Evolutionary conservation across 2,113 vertebrate species (phyloP).

Genomic region (Gymnarchus niloticus): DNA sequence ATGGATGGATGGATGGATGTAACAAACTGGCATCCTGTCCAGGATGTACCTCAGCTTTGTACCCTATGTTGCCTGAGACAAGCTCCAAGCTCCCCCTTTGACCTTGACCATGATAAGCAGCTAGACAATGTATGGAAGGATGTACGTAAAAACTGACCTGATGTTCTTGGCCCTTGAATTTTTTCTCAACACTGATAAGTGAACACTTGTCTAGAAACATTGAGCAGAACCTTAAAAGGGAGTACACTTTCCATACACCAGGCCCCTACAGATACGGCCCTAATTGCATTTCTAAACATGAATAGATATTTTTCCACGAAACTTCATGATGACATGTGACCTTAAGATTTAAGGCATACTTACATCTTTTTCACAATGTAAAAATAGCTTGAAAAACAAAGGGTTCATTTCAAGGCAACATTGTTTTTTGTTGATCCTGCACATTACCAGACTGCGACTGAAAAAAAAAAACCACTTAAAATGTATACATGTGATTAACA

Average conservation of each 20-base stretch:
- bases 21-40: too few species aligned
- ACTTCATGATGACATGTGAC: background rate
- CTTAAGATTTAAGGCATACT: background rate
- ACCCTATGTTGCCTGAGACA: too few species aligned
- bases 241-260: background rate
- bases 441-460: background rate
- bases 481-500: too few species aligned
- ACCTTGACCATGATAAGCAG: too few species aligned
- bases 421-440: background rate
- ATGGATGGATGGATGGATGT: too few species aligned
- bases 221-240: background rate
- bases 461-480: too few species aligned
- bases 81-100: too few species aligned
- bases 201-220: background rate
- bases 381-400: background rate
- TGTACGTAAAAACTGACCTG: background rate
- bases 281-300: background rate
- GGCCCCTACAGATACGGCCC: background rate
- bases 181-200: background rate
- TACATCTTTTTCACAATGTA: conserved; percentile 6
- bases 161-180: background rate
- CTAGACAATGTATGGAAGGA: too few species aligned
- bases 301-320: background rate
- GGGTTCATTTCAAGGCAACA: background rate
- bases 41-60: too few species aligned